These are phyloP conservation scores for Drosophila birchii DNA, from an alignment of 2,888 invertebrate genomes.

Conservation along the genomic window DNA sequence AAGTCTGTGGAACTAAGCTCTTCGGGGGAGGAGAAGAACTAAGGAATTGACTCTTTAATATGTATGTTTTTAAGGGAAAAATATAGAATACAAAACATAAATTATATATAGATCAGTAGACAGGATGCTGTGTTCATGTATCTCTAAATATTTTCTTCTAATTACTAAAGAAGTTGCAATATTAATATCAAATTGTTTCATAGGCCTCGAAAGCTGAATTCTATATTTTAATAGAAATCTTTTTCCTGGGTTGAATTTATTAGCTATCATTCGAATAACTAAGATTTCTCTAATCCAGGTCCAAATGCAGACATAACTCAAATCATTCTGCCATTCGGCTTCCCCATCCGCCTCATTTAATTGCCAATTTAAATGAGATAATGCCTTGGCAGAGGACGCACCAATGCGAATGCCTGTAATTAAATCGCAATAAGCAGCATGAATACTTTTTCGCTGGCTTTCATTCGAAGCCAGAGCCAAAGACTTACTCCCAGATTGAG, in stretches of 20 bases:
- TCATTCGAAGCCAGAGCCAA: constrained; percentile 31
- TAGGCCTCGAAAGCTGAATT: no score
- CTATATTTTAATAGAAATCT: not conserved
- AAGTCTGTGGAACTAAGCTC: not conserved
- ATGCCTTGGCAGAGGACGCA: constrained; percentile 13
- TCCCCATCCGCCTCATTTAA: constrained; percentile 42
- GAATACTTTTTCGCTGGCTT: constrained; percentile 46
- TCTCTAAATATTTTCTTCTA: not conserved
- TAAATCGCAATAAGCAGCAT: constrained; percentile 69
- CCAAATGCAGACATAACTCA: constrained; percentile 15
- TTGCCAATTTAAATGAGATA: constrained; percentile 77
- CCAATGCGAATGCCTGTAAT: constrained; percentile 58
- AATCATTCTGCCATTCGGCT: not conserved
- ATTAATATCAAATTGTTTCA: not conserved
- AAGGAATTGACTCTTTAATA: not conserved
- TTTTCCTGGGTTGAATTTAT: not conserved
- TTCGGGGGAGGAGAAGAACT: not conserved
- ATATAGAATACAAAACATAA: not conserved
- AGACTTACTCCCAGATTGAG: constrained; percentile 28
- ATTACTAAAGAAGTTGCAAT: no score
- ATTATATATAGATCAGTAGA: not conserved
- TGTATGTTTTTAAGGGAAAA: not conserved
- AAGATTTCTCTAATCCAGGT: not conserved
- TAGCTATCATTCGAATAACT: no score
- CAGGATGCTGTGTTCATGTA: not conserved